phyloP scores from a whole-genome alignment of 1,140 invertebrate genomes.

The Solen grandis region DNA sequence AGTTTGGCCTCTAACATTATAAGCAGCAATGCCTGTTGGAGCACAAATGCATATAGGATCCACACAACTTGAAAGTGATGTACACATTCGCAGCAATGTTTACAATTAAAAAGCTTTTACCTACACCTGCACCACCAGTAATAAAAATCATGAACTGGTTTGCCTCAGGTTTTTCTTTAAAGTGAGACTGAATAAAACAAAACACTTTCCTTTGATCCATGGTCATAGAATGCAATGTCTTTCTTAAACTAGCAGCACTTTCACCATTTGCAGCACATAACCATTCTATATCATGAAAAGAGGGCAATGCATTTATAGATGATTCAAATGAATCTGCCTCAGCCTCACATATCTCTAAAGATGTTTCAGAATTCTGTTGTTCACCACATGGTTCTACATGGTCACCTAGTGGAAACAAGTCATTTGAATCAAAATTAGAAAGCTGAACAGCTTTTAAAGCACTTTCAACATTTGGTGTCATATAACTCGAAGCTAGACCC shows the following conservation, averaged over 20 bases:
- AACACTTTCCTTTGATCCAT: neutral
- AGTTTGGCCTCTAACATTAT: constrained; percentile 18
- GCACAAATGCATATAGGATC: constrained; percentile 19
- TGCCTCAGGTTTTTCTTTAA: neutral
- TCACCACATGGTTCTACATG: too few species aligned
- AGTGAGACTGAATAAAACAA: neutral
- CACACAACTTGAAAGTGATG: neutral
- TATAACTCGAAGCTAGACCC: neutral
- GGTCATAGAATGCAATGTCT: neutral
- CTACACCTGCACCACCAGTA: constrained; percentile 20
- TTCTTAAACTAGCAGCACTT: too few species aligned
- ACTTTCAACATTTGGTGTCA: neutral
- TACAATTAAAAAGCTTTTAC: constrained; percentile 23
- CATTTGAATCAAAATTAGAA: neutral
- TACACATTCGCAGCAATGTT: neutral
- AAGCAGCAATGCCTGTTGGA: constrained; percentile 36
- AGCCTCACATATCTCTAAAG: neutral
- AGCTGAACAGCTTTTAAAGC: neutral
- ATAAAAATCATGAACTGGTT: neutral
- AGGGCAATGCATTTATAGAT: neutral
- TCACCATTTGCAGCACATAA: neutral
- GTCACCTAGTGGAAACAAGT: neutral
- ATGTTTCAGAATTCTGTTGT: neutral
- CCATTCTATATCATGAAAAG: neutral
- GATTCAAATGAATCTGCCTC: neutral